Evolutionary conservation across 1,140 invertebrate species (phyloP).

Genomic region (Paraescarpia echinospica): DNA sequence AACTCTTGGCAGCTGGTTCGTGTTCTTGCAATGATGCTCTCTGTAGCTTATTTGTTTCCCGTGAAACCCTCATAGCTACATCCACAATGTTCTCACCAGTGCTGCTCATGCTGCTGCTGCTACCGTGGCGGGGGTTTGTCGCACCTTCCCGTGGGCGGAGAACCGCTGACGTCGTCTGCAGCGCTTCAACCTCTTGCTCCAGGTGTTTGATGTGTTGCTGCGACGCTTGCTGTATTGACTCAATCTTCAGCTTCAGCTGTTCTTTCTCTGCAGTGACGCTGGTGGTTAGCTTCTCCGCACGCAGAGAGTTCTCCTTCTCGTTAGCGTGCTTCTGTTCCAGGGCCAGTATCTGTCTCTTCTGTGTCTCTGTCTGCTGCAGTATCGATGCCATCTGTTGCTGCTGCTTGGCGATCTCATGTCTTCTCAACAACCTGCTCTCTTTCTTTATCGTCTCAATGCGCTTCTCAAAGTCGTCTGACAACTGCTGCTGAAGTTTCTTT

Average conservation of each 20-base stretch:
- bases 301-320: background rate
- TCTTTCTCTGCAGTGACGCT: background rate
- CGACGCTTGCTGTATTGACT: background rate
- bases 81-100: background rate
- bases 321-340: background rate
- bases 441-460: background rate
- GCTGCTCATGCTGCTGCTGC: background rate
- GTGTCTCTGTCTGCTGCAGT: background rate
- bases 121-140: background rate
- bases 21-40: background rate
- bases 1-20: background rate
- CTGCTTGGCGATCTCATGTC: background rate
- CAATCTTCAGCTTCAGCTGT: slow-evolving; percentile 3
- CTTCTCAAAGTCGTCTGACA: slow-evolving; percentile 7
- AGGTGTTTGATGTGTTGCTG: slow-evolving; percentile 6
- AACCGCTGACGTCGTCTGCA: background rate
- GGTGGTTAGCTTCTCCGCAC: background rate
- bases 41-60: background rate
- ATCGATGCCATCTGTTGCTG: background rate
- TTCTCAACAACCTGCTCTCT: background rate
- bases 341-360: background rate
- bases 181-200: background rate
- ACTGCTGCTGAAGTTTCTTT: background rate
- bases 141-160: too few relatives aligned
- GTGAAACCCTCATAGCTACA: background rate